Evolutionary conservation across 1,140 invertebrate species (phyloP), one percentile per base, ranked within the genome.

Genomic region (Nylanderia fulva): DNA sequence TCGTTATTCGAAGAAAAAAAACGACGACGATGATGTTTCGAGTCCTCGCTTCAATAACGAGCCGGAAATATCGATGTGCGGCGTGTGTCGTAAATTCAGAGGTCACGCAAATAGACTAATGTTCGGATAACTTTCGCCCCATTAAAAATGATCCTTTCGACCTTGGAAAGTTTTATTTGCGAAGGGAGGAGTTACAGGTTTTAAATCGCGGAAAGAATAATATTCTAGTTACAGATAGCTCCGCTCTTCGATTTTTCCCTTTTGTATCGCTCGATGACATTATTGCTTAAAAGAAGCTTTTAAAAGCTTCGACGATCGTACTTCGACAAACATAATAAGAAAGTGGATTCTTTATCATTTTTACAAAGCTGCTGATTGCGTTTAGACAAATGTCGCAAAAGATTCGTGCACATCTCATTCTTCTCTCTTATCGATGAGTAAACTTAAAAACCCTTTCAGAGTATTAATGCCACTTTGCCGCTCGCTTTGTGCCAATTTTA

Each of bases 71-170:
- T 39, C 48, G 45, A 18, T 79, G 5, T 4, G 21, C 15, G 0
- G 2, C 15, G 21, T 13, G 27, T 68, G 33, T 39, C 33, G 45
- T 68, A 68, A 68, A 79, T 79, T 68, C 76, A 39, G 11, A 68
- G 13, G 21, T 68, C 13, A 4, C 42, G 15, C n/a, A n/a, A 33
- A 7, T 52, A 66, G 27, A 66, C n/a, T 39, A 48, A 42, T 33
- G n/a, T 2, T 24, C 27, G 27, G 18, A 63, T 45, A 63, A 33
- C 61, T 72, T 27, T 79, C 15, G 24, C 27, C 13, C 83, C 60
- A 71, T 86, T 86, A 77, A 69, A 63, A 84, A 63, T 21, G 48
- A 71, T 63, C 29, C n/a, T 29, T 64, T 52, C 27, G 11, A 69
- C 42, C 45, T 5, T 13, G 36, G n/a, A 48, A 42, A 66, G 18